A percentile compares a stretch with the other conserved stretches of the same genome.
Conservation (phyloP, 2,888 invertebrate genomes). For the Ectemnius continuus region DNA sequence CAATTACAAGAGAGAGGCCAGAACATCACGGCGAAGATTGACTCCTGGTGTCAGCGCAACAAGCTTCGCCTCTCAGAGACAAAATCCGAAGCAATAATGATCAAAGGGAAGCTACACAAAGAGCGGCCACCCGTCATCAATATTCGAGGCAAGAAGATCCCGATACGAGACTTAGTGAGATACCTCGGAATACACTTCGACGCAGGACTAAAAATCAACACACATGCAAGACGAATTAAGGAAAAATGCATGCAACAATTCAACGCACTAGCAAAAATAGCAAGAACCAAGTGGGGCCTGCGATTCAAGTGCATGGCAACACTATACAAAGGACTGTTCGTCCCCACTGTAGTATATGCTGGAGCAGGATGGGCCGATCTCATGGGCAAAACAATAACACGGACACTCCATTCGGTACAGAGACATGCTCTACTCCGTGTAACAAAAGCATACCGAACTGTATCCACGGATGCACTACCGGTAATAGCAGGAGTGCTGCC, state of each 20-base stretch:
- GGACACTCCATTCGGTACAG: not conserved
- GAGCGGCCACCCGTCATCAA: not conserved
- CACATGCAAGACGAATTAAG: not conserved
- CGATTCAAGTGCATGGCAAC: not conserved
- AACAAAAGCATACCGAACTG: not conserved
- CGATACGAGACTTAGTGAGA: not conserved
- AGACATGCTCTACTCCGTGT: not conserved
- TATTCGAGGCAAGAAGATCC: not conserved
- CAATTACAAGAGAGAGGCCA: not conserved
- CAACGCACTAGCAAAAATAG: not conserved
- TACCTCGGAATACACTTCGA: not conserved
- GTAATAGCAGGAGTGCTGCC: not conserved
- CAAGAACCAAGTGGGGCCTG: conserved; percentile 1
- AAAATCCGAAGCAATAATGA: not conserved
- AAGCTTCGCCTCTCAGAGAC: not conserved
- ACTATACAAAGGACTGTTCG: not conserved
- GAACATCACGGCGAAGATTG: not conserved
- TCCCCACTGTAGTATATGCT: not conserved
- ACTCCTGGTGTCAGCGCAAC: not conserved
- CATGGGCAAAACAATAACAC: not conserved
- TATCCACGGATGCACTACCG: not conserved
- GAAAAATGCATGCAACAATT: not conserved
- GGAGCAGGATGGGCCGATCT: not conserved
- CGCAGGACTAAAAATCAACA: not conserved
- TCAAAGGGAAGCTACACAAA: not conserved